phyloP scores from a whole-genome alignment of 2,888 invertebrate genomes.

The Apomyelois bistriatella region DNA sequence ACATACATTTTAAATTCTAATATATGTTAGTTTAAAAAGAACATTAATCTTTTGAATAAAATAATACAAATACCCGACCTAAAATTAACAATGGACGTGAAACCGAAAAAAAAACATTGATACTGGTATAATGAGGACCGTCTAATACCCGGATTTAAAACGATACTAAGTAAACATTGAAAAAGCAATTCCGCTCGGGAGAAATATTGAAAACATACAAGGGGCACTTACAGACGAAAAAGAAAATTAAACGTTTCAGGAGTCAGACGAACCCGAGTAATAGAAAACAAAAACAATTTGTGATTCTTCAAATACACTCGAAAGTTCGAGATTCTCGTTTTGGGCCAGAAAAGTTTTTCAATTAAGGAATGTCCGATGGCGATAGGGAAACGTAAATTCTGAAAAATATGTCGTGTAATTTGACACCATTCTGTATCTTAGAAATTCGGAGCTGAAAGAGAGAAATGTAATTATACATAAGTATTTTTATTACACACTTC shows the following conservation, averaged over 20 bases:
- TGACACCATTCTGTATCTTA: background rate
- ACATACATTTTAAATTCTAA: too few species aligned
- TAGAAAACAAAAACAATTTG: conserved; percentile 57
- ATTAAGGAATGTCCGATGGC: conserved; percentile 46
- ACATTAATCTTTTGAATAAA: background rate
- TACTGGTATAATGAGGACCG: background rate
- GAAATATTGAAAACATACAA: conserved; percentile 11
- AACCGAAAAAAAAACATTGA: background rate
- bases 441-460: too few species aligned
- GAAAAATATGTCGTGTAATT: conserved; percentile 4
- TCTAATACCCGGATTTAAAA: background rate
- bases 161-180: conserved; percentile 4
- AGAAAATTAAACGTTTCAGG: conserved; percentile 33
- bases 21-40: too few species aligned
- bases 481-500: too few species aligned
- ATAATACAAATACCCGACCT: background rate
- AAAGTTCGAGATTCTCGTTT: conserved; percentile 39
- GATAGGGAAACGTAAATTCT: conserved; percentile 19
- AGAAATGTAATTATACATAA: too few species aligned
- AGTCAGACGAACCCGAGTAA: conserved; percentile 35
- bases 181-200: conserved; percentile 6
- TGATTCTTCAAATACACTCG: conserved; percentile 45
- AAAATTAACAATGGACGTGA: background rate
- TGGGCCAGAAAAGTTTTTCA: conserved; percentile 58
- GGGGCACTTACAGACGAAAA: conserved; percentile 13